phyloP scores from a whole-genome alignment of 2,797 vertebrate genomes.

The Spheniscus humboldti region DNA sequence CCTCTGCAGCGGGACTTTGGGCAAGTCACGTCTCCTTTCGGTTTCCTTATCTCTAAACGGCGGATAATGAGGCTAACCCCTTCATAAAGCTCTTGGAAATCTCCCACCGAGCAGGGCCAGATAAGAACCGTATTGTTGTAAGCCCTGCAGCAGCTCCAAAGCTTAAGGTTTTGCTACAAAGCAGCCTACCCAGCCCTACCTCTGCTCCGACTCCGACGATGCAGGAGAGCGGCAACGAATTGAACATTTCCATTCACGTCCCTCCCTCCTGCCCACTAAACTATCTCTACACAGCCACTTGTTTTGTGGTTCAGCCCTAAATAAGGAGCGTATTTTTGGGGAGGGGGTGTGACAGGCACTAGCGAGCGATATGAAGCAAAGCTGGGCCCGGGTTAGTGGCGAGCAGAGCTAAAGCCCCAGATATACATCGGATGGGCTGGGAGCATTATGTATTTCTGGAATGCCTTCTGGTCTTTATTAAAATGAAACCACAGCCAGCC shows the following conservation, averaged over 20 bases:
- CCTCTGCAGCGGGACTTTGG: neutral
- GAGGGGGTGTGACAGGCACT: neutral
- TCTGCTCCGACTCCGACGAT: rapidly evolving
- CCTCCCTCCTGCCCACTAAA: neutral
- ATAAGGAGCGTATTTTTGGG: neutral
- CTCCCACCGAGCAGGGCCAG: neutral
- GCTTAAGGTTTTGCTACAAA: neutral
- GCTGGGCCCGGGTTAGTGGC: neutral
- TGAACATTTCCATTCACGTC: neutral
- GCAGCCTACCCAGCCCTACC: neutral
- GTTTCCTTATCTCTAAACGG: neutral
- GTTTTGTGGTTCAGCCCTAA: neutral
- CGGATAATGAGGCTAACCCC: neutral
- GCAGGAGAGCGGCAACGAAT: rapidly evolving
- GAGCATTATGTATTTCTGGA: conserved; percentile 64
- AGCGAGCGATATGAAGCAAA: neutral
- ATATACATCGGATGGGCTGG: conserved; percentile 36
- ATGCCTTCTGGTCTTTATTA: conserved; percentile 74
- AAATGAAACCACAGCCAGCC: conserved; percentile 68
- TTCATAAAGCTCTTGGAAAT: neutral
- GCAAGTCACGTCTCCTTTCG: neutral
- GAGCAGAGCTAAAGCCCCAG: conserved; percentile 39
- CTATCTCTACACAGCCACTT: neutral
- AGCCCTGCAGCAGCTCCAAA: neutral
- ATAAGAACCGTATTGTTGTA: neutral